Base-by-base conservation (phyloP, 2,797 vertebrate genomes). In the Rhinogobio ventralis region DNA sequence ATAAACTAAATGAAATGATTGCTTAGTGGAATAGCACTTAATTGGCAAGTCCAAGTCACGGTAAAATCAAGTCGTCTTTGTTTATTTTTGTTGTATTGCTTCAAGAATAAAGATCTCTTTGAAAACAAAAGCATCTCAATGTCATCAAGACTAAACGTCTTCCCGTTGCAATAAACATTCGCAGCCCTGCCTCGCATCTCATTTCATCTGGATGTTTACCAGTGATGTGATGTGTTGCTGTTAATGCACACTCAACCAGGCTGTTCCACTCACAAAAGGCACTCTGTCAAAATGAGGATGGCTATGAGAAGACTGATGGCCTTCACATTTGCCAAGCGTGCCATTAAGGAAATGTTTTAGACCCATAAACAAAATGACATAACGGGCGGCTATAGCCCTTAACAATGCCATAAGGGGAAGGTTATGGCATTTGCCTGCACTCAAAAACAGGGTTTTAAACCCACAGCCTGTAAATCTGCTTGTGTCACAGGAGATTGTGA, bases 341-440 rank as follows among this genome's bases (percentile, higher is more conserved):
- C 84, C 89, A 87, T 87, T 85, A 86, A 81, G 76, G 79, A 89
- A 88, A 87, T 82, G 82, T 86, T 87, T 42, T 68, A 69, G 46
- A 75, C 69, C 79, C 79, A 87, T 87, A 84, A 88, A 89, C 82
- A 73, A 89, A 89, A 89, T 86, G 84, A 81, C 86, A 83, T 86
- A 86, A 86, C 13, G 45, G 80, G 62, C n/a, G 11, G 78, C 64
- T 82, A 57, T 82, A 74, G 71, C 67, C 73, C 74, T 71, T 88
- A 85, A 88, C 83, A 84, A 82, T 67, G 82, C 72, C 73, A 85
- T 85, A 83, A 89, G 82, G 39, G 78, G 60, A 66, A 81, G 71
- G 83, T 88, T 86, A 86, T 85, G 83, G 49, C 73, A 75, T 81
- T 81, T 64, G 68, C 46, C 75, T 81, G 67, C 51, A 23, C 82